Base-by-base conservation (phyloP, 2,797 vertebrate species). In the Poecilia gillii region DNA sequence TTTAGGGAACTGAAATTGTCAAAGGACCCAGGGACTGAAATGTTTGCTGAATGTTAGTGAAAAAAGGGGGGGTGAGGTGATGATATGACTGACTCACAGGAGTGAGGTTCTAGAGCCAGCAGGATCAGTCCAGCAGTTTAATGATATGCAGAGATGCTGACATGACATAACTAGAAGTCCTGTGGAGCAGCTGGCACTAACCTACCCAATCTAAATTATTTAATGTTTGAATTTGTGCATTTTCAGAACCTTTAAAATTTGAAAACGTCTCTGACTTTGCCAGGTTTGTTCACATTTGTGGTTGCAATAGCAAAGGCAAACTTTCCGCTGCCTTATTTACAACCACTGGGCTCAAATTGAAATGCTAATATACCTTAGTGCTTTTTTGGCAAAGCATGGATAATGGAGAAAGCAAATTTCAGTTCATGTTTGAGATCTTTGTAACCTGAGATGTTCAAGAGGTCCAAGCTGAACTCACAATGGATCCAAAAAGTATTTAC, bases 71-170 rank as follows among this genome's bases (percentile, higher is more conserved):
- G 73, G 80, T 86, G 66, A 64, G 62, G 76, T 87, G 81, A 23
- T 72, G 68, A 49, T 73, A 71, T 73, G 75, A 23, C 28, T 75
- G 33, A 55, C 75, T 78, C 78, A 75, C 45, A 83, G 81, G 70
- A 41, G 72, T 53, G 90, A 91, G 90, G 88, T 87, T 88, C 81
- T 33, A 16, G n/a, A 85, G 59, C 43, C 31, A 25, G 57, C 71
- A 64, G 59, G 77, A 94, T 94, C 88, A 89, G 79, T 92, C 85
- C 82, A 77, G 79, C 71, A 76, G 81, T 89, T 87, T 83, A 83
- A 91, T 89, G 85, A 85, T 78, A 77, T 80, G 51, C 70, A 81
- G 73, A 74, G 39, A 7, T 87, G 91, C 92, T 94, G 89, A 91
- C 82, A 51, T 78, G 80, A 85, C 79, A 76, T 33, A 82, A 84